Base-by-base conservation (phyloP, 2,113 vertebrate species). In the Callorhinus ursinus region DNA sequence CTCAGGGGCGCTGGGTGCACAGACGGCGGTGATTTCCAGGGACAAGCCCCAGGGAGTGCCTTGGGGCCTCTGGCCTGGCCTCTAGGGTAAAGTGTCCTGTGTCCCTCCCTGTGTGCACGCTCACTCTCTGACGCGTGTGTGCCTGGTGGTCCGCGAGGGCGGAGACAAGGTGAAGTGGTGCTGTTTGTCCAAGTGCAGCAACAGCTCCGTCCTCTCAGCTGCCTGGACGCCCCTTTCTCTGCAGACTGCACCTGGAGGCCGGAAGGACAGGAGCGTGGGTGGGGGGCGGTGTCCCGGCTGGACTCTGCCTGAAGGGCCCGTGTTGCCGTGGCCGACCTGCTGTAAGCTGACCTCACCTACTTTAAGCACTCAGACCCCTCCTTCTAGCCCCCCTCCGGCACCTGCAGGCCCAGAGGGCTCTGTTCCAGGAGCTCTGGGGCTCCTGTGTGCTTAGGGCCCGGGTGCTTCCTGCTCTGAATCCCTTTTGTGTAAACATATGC, bases 41-140 rank as follows among this genome's bases (percentile, higher is more conserved):
- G 14, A 39, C 6, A 13, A 10, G 18, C 74, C 53, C 28, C 67
- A 46, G 57, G 57, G 65, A 42, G 5, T 8, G 10, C 19, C n/a
- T 28, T 2, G 31, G 53, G 63, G 57, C 21, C 26, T 49, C 22
- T 49, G 36, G 63, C 5, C 28, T 55, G 76, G 57, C 31, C 10
- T 82, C 4, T 7, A n/a, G 65, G 72, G 6, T 14, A 28, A n/a
- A 15, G 28, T 7, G 31, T 10, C 24, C 24, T 8, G n/a, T 11
- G 19, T 22, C 53, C 28, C 33, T 19, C 39, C 46, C 1, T 19
- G 0, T 0, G 13, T n/a, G 42, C 26, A 24, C 31, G 2, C 5
- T 4, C 42, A 10, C 0, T 0, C 7, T 46, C 14, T 46, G 61
- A 14, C 26, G 8, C 3, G 0, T 13, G 7, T 7, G 2, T 13